Conservation (phyloP, 2,113 vertebrate species). For the Syrrhaptes paradoxus region DNA sequence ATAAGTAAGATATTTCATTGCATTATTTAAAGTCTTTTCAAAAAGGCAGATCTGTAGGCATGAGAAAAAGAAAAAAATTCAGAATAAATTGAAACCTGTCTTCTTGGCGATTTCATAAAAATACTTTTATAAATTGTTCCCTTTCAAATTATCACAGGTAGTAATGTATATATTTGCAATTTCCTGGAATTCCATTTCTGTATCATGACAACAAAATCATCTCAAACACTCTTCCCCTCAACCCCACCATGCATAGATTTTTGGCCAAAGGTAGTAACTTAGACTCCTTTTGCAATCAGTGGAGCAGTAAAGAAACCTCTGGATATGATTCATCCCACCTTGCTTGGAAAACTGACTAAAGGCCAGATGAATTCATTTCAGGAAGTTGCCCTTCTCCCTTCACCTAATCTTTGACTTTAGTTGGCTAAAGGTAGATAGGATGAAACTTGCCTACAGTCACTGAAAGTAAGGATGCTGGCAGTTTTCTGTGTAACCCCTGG, state of each 20-base stretch:
- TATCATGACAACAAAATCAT: not conserved
- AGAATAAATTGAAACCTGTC: not conserved
- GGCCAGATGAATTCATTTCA: not conserved
- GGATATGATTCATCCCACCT: not conserved
- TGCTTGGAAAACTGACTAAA: not conserved
- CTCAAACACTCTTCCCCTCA: not conserved
- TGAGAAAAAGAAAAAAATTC: not conserved
- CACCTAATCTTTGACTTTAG: not conserved
- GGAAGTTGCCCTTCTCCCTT: not conserved
- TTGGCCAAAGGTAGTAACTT: not conserved
- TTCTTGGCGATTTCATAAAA: not conserved
- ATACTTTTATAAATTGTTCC: not conserved
- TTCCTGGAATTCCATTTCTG: not conserved
- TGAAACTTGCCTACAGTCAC: not conserved
- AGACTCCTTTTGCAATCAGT: not conserved
- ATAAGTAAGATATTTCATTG: not conserved
- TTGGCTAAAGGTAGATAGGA: not conserved
- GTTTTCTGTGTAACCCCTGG: not conserved
- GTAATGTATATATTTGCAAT: not conserved
- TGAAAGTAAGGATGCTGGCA: not conserved
- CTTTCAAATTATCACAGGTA: not conserved
- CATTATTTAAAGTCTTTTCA: not conserved
- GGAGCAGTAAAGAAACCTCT: not conserved
- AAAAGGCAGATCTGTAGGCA: not conserved
- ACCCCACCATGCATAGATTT: accelerated